These are phyloP conservation scores for Carduelis carduelis DNA, from an alignment of 2,797 vertebrate species.

Conservation along the genomic window DNA sequence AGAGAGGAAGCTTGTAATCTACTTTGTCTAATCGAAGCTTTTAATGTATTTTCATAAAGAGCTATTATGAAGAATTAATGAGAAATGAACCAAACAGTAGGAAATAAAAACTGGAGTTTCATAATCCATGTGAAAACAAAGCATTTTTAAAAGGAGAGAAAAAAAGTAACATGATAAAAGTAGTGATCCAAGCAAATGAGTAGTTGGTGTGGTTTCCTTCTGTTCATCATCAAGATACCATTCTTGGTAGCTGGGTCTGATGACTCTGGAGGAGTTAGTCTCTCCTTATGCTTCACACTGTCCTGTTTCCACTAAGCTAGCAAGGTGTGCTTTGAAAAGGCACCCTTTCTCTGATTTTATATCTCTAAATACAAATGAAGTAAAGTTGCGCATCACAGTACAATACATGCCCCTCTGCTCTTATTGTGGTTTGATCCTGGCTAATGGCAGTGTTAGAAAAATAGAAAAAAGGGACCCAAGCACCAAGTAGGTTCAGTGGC, in stretches of 20 bases:
- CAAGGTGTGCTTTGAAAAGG: neutral
- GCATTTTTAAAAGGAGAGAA: neutral
- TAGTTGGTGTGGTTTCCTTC: neutral
- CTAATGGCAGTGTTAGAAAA: neutral
- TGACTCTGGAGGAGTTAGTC: neutral
- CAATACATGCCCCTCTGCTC: neutral
- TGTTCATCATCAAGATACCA: neutral
- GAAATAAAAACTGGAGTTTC: neutral
- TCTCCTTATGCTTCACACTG: neutral
- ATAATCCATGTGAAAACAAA: neutral
- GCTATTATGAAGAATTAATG: neutral
- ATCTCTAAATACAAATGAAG: neutral
- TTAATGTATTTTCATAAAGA: neutral
- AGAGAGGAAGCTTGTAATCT: neutral
- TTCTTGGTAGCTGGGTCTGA: neutral
- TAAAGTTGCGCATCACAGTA: neutral
- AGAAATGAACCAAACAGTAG: neutral
- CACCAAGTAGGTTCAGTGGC: rapidly evolving
- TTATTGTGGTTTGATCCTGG: neutral
- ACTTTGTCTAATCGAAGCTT: neutral
- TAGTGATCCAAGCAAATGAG: neutral
- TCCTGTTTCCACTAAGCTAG: neutral
- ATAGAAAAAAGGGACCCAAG: neutral
- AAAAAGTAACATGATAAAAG: neutral
- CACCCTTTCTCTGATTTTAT: neutral